Base-by-base conservation (phyloP, 2,113 vertebrate genomes). In the Agapornis roseicollis region DNA sequence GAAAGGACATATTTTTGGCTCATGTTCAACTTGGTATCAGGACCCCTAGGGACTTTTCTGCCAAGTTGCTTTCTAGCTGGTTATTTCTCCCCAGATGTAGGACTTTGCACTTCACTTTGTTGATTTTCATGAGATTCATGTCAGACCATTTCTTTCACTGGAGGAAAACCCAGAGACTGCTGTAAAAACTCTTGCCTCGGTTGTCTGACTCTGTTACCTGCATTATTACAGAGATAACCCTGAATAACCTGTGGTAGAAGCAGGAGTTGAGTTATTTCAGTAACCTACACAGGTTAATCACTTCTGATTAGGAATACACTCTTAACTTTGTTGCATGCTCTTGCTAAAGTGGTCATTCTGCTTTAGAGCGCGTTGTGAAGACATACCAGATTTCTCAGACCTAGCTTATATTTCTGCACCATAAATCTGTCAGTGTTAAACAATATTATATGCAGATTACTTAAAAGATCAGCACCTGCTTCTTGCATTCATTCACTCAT, bases 1-100 rank as follows among this genome's bases (percentile, higher is more conserved):
- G 22, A 6, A 80, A 49, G 35, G 11, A 9, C 11, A 41, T 10
- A 16, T 28, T 50, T 5, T 35, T 52, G 19, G 8, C 11, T 46
- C 13, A 1, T 4, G 7, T 79, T 63, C 41, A 46, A 8, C 33
- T 72, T 35, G 0, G 0, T 61, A 20, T n/a, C 17, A 56, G 20
- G 16, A n/a, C 2, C 4, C 4, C 7, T 16, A 72, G 7, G 15
- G 9, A 19, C 4, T 73, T 84, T 78, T 65, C 41, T 25, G 19
- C 7, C 33, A 64, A 53, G 17, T 3, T 53, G 22, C 7, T 87
- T 83, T 73, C n/a, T 39, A 60, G 13, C 13, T 37, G 12, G 17
- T 14, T 71, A 10, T 7, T 70, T 16, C 17, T 73, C 46, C 2
- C 0, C 24, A 29, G 5, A 13, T 23, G 11, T 13, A 42, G 7